phyloP scores from a whole-genome alignment of 1,140 invertebrate species.

The Nixonia krombeini region DNA sequence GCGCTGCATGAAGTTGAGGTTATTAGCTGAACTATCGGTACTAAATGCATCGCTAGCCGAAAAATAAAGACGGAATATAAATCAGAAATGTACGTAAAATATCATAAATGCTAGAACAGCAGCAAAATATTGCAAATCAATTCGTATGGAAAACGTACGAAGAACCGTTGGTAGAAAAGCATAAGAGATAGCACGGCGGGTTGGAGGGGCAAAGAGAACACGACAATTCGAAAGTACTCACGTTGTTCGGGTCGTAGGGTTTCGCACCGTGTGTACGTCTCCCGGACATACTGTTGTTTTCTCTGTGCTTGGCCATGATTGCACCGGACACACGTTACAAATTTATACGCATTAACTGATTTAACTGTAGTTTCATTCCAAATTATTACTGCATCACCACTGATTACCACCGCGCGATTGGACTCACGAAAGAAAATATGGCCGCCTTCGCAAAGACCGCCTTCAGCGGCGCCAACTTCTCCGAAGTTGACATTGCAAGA shows the following conservation, averaged over 20 bases:
- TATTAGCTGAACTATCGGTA: slow-evolving; percentile 31
- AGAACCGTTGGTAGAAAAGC: slow-evolving; percentile 4
- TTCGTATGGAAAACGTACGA: not conserved
- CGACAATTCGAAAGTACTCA: slow-evolving; percentile 57
- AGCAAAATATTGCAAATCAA: not conserved
- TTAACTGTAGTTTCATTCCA: slow-evolving; percentile 44
- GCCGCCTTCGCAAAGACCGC: slow-evolving; percentile 59
- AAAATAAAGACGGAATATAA: too few species aligned
- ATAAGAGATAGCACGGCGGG: slow-evolving; percentile 1
- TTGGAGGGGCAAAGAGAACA: not conserved
- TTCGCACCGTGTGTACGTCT: slow-evolving; percentile 55
- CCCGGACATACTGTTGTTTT: slow-evolving; percentile 54
- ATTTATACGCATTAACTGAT: slow-evolving; percentile 29
- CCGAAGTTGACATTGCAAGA: slow-evolving; percentile 7
- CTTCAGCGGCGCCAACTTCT: slow-evolving; percentile 54
- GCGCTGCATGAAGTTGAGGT: slow-evolving; percentile 55
- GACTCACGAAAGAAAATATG: slow-evolving; percentile 64
- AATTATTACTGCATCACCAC: slow-evolving; percentile 55
- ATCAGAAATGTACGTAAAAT: too few species aligned
- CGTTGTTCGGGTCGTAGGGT: slow-evolving; percentile 68
- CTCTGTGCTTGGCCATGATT: slow-evolving; percentile 52
- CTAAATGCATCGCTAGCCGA: too few species aligned
- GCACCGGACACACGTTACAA: slow-evolving; percentile 28
- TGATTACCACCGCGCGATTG: slow-evolving; percentile 53
- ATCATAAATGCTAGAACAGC: too few species aligned